These are phyloP conservation scores for Heteromormyrus szaboi DNA, from an alignment of 2,797 vertebrate genomes.

Conservation along the genomic window DNA sequence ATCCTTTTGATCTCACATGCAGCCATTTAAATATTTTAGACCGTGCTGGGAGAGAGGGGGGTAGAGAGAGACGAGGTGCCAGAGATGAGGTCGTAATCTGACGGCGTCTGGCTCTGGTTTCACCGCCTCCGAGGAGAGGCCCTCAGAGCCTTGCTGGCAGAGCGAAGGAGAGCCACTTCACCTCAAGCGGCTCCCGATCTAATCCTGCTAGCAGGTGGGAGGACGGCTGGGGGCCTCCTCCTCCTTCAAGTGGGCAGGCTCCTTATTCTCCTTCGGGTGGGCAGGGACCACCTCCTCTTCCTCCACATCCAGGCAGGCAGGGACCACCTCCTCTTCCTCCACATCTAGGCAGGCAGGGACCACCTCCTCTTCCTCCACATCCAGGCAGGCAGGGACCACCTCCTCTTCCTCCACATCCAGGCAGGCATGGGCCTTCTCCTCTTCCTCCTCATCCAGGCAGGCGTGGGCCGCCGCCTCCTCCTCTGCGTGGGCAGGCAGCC, in stretches of 20 bases:
- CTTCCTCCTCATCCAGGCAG: background rate
- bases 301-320: background rate
- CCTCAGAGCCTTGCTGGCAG: background rate
- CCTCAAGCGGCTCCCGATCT: background rate
- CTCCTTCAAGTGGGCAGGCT: background rate
- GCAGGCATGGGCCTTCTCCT: background rate
- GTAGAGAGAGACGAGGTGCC: slow-evolving; percentile 46
- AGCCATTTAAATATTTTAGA: slow-evolving; percentile 67
- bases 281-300: background rate
- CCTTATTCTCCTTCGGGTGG: background rate
- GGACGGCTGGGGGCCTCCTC: background rate
- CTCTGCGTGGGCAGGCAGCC: too few species aligned
- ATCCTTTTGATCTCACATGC: slow-evolving; percentile 57
- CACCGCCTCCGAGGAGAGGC: background rate
- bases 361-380: background rate
- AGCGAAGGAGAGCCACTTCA: background rate
- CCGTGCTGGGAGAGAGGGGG: slow-evolving; percentile 48
- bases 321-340: background rate
- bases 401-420: background rate
- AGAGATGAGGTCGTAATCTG: slow-evolving; percentile 54
- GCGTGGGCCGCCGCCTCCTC: too few species aligned
- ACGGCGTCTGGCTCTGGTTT: slow-evolving; percentile 43
- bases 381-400: background rate
- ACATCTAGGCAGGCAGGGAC: background rate
- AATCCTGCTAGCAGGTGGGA: background rate